A percentile compares a stretch with the other conserved stretches of the same genome.
These are phyloP conservation scores for Tangara arthus DNA, from an alignment of 2,797 vertebrate genomes.

Conservation along the genomic window DNA sequence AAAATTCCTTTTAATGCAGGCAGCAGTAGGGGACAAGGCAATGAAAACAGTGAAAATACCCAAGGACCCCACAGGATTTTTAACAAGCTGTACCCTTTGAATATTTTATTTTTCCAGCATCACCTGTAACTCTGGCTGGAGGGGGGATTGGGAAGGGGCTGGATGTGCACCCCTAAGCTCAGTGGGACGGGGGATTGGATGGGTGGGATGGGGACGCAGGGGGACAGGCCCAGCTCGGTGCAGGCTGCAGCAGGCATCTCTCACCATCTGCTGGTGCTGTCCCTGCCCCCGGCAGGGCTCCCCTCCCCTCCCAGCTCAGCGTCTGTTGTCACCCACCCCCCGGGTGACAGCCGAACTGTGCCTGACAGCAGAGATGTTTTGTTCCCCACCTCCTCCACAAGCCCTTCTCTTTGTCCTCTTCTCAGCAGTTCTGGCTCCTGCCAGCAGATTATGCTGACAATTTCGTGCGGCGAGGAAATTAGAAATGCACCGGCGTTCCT, in stretches of 20 bases:
- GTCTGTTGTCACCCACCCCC: conserved; percentile 29
- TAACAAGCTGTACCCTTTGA: background rate
- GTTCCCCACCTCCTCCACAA: conserved; percentile 39
- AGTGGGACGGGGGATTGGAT: background rate
- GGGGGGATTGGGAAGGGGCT: background rate
- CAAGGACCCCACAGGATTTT: background rate
- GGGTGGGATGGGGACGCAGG: background rate
- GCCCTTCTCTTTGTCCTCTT: conserved; percentile 50
- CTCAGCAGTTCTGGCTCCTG: conserved; percentile 43
- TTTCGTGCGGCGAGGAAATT: conserved; percentile 49
- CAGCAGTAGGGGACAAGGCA: background rate
- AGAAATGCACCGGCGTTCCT: conserved; percentile 46
- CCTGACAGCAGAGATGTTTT: conserved; percentile 17
- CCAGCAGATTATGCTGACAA: conserved; percentile 52
- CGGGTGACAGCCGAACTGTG: background rate
- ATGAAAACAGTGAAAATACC: background rate
- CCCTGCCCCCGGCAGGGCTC: background rate
- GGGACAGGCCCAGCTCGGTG: background rate
- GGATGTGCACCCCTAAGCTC: background rate
- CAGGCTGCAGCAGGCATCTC: background rate
- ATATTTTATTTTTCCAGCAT: background rate
- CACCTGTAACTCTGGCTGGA: background rate
- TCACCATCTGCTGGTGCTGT: background rate
- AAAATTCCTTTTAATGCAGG: background rate
- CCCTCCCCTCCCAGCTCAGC: background rate